These are phyloP conservation scores for Oreotrochilus melanogaster DNA, from an alignment of 2,113 vertebrate genomes.

Conservation along the genomic window DNA sequence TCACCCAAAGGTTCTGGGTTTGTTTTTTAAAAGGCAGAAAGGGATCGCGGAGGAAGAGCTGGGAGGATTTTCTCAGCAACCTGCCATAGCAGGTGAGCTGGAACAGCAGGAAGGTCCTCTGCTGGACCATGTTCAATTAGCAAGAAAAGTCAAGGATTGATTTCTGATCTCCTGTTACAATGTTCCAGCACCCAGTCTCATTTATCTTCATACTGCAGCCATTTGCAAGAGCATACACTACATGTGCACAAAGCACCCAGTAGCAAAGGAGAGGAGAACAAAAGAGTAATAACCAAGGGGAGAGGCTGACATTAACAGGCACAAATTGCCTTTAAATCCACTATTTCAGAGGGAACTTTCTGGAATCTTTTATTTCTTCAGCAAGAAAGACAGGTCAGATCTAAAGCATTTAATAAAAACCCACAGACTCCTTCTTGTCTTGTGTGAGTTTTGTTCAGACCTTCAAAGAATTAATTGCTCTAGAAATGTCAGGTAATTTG, in stretches of 20 bases:
- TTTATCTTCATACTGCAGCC: conserved; percentile 53
- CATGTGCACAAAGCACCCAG: not conserved
- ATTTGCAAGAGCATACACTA: conserved; percentile 22
- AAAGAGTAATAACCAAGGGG: conserved; percentile 10
- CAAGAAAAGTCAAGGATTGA: conserved; percentile 34
- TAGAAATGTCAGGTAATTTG: conserved; percentile 8
- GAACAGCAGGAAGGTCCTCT: not conserved
- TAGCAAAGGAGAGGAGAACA: conserved; percentile 8
- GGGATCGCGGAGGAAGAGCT: not conserved
- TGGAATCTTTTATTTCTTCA: conserved; percentile 4
- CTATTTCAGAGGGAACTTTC: conserved; percentile 17
- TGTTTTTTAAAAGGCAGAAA: not conserved
- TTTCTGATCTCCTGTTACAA: conserved; percentile 24
- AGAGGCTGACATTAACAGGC: conserved; percentile 5
- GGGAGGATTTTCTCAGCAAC: not conserved
- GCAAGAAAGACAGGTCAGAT: not conserved
- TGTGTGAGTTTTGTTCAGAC: not conserved
- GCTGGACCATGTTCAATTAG: not conserved
- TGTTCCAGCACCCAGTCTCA: conserved; percentile 29
- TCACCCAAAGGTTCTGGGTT: not conserved
- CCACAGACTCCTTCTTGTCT: not conserved
- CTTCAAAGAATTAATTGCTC: conserved; percentile 37
- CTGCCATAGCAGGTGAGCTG: not conserved
- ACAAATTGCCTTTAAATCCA: not conserved
- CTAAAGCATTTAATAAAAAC: conserved; percentile 28